Evolutionary conservation across 2,113 vertebrate genomes (phyloP), one percentile per base, ranked within the genome.

Genomic region (Clinocottus analis): DNA sequence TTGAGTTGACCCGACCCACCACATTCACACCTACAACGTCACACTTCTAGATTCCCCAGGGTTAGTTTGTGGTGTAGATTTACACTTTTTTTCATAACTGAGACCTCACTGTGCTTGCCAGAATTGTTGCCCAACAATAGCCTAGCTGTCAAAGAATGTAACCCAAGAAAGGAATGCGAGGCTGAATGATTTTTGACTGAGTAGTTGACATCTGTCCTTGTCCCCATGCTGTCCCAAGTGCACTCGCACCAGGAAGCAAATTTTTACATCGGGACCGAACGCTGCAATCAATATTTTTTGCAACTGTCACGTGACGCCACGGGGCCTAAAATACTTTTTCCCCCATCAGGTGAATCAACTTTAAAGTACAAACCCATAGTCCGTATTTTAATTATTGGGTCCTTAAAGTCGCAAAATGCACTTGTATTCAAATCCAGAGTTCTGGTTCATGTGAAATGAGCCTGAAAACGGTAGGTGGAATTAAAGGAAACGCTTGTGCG

Each of bases 111-210:
- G 2, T 3, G 41, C 49, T 63, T 2, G 35, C 35, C 23, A 27
- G 51, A 75, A 39, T 9, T 27, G 79, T 76, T 71, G 29, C 29
- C 37, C 39, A 79, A 77, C 65, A 72, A 77, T 59, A 70, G 67
- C 37, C 7, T 8, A 67, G 82, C 75, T 77, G 84, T 85, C 45
- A 64, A 81, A 74, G 69, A 77, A 71, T 77, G 63, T 76, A 81
- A 77, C 65, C 43, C 11, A 47, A 56, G 67, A 60, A 66, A 87
- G 71, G 55, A 72, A 82, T 85, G 72, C 39, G 16, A 58, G 61
- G 63, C 74, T 64, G 71, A 55, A 27, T 35, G 59, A 80, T 71
- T 70, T 72, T 72, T 84, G 71, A 75, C 67, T 64, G 43, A 77
- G 71, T 37, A n/a, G 35, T 51, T 72, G 79, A 90, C 67, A 53